Conservation (phyloP, 64 coral and sea anemone species). For the Montipora sp. region DNA sequence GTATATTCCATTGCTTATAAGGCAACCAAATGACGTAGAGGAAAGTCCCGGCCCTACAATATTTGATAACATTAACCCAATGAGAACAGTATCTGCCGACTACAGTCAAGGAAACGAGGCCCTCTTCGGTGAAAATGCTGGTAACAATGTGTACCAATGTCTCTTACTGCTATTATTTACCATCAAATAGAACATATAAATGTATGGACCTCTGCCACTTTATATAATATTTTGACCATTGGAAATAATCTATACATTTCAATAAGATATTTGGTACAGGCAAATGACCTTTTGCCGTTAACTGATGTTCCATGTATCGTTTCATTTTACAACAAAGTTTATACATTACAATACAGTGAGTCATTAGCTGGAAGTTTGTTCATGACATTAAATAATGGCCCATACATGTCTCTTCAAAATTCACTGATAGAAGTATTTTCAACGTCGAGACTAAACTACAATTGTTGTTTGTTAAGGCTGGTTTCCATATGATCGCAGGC, state of each 20-base stretch:
- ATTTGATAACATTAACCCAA: slow-evolving; percentile 18
- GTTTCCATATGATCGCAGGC: no score
- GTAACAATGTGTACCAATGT: background rate
- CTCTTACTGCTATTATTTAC: no score
- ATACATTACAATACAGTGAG: slow-evolving; percentile 19
- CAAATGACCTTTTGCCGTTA: slow-evolving; percentile 18
- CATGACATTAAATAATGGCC: slow-evolving; percentile 18
- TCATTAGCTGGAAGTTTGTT: slow-evolving; percentile 23
- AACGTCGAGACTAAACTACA: background rate
- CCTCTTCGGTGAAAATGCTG: background rate
- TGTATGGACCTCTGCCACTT: background rate
- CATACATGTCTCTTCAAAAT: slow-evolving; percentile 9
- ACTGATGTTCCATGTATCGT: background rate
- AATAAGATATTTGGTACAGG: background rate
- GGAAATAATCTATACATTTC: slow-evolving; percentile 15
- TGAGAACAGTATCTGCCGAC: background rate
- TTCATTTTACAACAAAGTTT: slow-evolving; percentile 7
- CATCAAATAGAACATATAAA: no score
- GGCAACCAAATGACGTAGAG: background rate
- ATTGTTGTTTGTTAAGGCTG: background rate
- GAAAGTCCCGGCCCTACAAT: background rate
- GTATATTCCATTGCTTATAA: slow-evolving; percentile 1
- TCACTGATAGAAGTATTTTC: background rate
- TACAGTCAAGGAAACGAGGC: no score
- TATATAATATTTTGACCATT: slow-evolving; percentile 17